Percentiles rank a stretch among this genome's conserved stretches.
These are phyloP conservation scores for Oryzias sinensis DNA, from an alignment of 2,797 vertebrate species.

Conservation along the genomic window DNA sequence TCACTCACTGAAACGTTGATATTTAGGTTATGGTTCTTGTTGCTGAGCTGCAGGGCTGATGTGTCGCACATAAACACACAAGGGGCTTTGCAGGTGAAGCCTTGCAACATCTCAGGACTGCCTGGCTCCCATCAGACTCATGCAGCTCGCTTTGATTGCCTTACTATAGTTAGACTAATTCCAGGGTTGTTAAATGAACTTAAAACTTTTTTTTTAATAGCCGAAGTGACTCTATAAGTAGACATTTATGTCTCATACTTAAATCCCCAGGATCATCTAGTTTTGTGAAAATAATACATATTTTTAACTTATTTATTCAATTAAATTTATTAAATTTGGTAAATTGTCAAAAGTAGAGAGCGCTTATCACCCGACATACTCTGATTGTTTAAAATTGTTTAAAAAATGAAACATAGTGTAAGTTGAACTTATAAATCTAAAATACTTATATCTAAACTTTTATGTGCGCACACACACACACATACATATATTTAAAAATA, in stretches of 20 bases:
- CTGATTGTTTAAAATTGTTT: too few species aligned
- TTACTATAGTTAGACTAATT: background rate
- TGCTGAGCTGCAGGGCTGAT: background rate
- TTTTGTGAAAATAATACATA: too few species aligned
- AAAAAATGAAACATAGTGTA: too few species aligned
- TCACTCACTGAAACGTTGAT: slow-evolving; percentile 13
- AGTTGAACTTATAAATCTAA: too few species aligned
- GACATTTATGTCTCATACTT: background rate
- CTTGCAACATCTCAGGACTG: background rate
- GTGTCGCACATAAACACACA: background rate
- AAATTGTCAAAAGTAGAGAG: too few species aligned
- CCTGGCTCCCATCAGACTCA: background rate
- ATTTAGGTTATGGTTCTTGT: background rate
- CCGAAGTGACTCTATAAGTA: background rate
- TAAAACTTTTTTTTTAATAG: background rate
- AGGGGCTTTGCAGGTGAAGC: background rate
- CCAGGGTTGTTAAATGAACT: background rate
- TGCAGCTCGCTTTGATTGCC: background rate
- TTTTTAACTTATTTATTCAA: too few species aligned
- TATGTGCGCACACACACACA: too few species aligned
- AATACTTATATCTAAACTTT: too few species aligned
- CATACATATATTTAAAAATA: too few species aligned
- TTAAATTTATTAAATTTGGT: too few species aligned
- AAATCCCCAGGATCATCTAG: too few species aligned
- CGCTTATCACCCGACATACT: too few species aligned